Conservation (phyloP, 2,888 invertebrate genomes). For the Acheta domesticus region DNA sequence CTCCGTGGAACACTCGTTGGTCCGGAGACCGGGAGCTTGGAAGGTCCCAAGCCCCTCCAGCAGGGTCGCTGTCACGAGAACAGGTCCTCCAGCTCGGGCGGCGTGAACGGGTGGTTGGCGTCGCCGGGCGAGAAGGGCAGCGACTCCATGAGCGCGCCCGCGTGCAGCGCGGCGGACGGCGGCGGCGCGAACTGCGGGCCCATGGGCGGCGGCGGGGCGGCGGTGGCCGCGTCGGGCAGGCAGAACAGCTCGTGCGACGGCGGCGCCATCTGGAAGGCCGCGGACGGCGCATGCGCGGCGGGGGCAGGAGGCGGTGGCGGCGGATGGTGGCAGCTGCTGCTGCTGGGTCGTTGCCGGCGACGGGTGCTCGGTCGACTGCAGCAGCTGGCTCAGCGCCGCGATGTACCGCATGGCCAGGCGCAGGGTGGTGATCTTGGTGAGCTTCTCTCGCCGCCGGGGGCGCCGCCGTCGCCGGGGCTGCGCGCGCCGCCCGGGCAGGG, state of each 20-base stretch:
- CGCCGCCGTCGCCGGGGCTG: background rate
- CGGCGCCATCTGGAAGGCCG: background rate
- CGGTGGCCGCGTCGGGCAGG: background rate
- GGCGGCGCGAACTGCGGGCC: background rate
- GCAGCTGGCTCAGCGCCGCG: background rate
- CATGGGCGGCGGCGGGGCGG: background rate
- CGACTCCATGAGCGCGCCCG: background rate
- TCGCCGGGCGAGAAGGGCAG: background rate
- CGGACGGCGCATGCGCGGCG: background rate
- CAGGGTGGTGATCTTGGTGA: slow-evolving; percentile 86
- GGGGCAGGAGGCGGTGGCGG: background rate
- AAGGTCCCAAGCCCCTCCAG: no score
- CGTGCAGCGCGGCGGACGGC: background rate
- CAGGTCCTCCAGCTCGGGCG: background rate
- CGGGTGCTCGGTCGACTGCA: background rate
- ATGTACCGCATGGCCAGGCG: slow-evolving; percentile 79
- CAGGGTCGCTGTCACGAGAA: background rate
- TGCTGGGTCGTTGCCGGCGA: background rate
- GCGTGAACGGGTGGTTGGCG: background rate
- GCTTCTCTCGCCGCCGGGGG: slow-evolving; percentile 59
- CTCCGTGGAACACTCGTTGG: no score
- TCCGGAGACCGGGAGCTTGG: no score
- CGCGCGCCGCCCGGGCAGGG: background rate
- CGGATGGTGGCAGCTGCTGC: background rate
- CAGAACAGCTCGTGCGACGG: background rate